These are phyloP conservation scores for Argyresthia goedartella DNA, from an alignment of 2,888 invertebrate species.

Conservation along the genomic window DNA sequence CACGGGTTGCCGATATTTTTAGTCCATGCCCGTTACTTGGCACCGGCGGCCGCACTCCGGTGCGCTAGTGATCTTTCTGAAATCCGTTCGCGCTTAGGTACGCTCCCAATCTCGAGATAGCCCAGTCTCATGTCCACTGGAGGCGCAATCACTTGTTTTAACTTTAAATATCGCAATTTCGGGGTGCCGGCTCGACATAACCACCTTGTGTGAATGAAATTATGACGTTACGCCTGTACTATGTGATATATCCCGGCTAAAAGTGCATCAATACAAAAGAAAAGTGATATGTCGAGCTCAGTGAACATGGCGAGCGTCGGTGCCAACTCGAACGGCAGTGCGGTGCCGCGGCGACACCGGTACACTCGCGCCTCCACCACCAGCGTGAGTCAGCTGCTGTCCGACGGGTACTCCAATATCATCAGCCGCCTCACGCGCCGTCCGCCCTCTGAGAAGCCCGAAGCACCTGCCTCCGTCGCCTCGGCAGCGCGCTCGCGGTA, in stretches of 20 bases:
- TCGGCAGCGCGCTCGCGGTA: constrained; percentile 41
- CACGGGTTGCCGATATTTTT: constrained; percentile 76
- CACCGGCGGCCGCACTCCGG: constrained; percentile 69
- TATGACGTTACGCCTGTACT: constrained; percentile 43
- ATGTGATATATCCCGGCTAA: constrained; percentile 50
- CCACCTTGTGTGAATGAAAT: constrained; percentile 25
- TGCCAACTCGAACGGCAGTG: constrained; percentile 43
- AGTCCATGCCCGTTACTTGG: constrained; percentile 76
- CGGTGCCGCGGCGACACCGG: constrained; percentile 74
- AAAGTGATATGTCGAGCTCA: constrained; percentile 14
- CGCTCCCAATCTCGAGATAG: constrained; percentile 57
- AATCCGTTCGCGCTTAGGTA: constrained; percentile 58
- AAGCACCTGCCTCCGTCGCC: constrained; percentile 46
- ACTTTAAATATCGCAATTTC: constrained; percentile 16
- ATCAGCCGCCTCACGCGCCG: constrained; percentile 84
- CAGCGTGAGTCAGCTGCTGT: constrained; percentile 88
- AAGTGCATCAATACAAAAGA: constrained; percentile 18
- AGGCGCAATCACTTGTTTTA: constrained; percentile 26
- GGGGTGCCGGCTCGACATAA: constrained; percentile 9
- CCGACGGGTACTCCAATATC: constrained; percentile 88
- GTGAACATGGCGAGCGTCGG: constrained; percentile 46
- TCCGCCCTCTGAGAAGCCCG: constrained; percentile 80
- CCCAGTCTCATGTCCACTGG: constrained; percentile 44
- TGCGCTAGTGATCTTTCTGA: constrained; percentile 67
- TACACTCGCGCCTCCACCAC: constrained; percentile 83